Evolutionary conservation across 2,113 vertebrate genomes (phyloP).

Genomic region (Nothobranchius kuhntae): DNA sequence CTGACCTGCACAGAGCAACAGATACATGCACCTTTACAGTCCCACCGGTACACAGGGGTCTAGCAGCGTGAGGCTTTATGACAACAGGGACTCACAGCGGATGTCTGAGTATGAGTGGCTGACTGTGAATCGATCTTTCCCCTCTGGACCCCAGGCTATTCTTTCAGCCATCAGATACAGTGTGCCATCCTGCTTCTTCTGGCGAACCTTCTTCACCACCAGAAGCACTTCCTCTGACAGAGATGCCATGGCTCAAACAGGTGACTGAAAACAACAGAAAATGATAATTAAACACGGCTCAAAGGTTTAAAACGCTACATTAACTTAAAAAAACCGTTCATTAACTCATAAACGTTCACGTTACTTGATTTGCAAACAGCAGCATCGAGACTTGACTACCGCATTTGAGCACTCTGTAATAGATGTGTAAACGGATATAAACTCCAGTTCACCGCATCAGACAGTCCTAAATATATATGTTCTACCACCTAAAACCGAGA

Average conservation of each 20-base stretch:
- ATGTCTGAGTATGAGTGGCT: constrained; percentile 97
- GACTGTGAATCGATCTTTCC: constrained; percentile 96
- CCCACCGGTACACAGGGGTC: not conserved
- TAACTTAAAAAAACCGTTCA: not conserved
- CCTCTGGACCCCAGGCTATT: constrained; percentile 96
- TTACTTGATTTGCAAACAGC: not conserved
- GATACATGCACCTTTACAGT: not conserved
- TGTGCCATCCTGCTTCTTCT: constrained; percentile 97
- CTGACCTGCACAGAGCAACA: constrained; percentile 83
- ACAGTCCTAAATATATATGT: not conserved
- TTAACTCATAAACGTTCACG: not conserved
- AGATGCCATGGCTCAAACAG: constrained; percentile 85
- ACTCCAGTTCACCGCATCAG: not conserved
- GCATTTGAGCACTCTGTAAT: not conserved
- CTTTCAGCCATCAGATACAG: constrained; percentile 98
- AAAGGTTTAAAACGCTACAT: not conserved
- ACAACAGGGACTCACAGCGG: constrained; percentile 87
- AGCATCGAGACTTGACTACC: constrained; percentile 2
- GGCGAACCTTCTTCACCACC: constrained; percentile 94
- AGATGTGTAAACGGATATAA: not conserved
- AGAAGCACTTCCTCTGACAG: constrained; percentile 97
- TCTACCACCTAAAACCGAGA: not conserved
- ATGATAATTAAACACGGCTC: not conserved
- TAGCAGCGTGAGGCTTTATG: not conserved
- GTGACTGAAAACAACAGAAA: constrained; percentile 26